These are phyloP conservation scores for Idaea aversata DNA, from an alignment of 2,888 invertebrate genomes.

Conservation along the genomic window DNA sequence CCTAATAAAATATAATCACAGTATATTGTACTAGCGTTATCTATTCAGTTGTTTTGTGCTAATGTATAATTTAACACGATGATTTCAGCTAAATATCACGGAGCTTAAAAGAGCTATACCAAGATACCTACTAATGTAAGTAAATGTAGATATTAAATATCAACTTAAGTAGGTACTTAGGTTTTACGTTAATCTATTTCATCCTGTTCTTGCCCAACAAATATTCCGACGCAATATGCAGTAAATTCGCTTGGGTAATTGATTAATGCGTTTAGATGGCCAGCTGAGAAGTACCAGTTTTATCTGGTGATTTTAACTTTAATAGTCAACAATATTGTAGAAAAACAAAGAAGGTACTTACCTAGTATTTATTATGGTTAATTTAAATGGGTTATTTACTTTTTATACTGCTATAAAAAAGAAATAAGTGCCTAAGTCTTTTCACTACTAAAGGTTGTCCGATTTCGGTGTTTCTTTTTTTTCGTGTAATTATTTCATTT, in stretches of 20 bases:
- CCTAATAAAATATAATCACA: background rate
- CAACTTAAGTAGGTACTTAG: background rate
- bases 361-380: too few species aligned
- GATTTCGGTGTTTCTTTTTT: too few species aligned
- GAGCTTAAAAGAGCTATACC: background rate
- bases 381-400: too few species aligned
- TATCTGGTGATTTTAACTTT: background rate
- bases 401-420: too few species aligned
- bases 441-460: too few species aligned
- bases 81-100: background rate
- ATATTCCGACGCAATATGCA: background rate
- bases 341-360: background rate
- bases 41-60: background rate
- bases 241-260: background rate
- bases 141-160: background rate
- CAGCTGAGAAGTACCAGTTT: background rate
- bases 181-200: background rate
- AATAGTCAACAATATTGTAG: background rate
- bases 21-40: too few species aligned
- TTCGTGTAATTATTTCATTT: too few species aligned
- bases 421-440: too few species aligned
- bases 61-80: background rate
- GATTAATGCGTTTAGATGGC: background rate
- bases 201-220: background rate
- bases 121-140: background rate